Percentiles rank a stretch among this genome's conserved stretches.
Conservation (phyloP, 2,113 vertebrate species). For the Ammospiza caudacuta region DNA sequence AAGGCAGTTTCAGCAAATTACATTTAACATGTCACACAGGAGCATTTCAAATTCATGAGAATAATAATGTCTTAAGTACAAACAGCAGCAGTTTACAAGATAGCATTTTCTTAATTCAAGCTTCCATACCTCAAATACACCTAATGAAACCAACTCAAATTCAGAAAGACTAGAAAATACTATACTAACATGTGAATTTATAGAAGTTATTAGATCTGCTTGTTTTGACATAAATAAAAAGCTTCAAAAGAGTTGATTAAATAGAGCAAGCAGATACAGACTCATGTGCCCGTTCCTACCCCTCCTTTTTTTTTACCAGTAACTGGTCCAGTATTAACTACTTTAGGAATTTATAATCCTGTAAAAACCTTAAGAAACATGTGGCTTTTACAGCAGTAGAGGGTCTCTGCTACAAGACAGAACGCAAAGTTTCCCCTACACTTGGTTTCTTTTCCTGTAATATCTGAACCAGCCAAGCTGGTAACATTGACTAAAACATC, state of each 20-base stretch:
- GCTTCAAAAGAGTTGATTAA: not conserved
- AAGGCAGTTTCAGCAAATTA: not conserved
- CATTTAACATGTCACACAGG: not conserved
- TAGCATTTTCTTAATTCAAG: not conserved
- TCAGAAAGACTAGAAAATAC: not conserved
- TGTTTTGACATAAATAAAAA: not conserved
- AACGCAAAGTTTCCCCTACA: not conserved
- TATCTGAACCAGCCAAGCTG: not conserved
- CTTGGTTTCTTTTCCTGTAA: not conserved
- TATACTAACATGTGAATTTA: not conserved
- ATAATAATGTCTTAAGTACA: not conserved
- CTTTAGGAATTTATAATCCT: not conserved
- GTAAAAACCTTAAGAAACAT: not conserved
- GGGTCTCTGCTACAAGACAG: not conserved
- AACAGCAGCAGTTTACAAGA: not conserved
- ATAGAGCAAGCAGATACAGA: not conserved
- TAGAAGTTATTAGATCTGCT: not conserved
- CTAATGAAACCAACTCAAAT: not conserved
- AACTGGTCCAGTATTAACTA: not conserved
- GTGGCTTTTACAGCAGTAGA: not conserved
- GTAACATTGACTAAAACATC: not conserved
- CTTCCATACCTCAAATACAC: not conserved
- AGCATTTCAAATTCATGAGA: not conserved
- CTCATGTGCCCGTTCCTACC: not conserved
- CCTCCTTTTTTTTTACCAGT: not conserved